Base-by-base conservation (phyloP, 2,888 invertebrate species). In the Poecilus cupreus region DNA sequence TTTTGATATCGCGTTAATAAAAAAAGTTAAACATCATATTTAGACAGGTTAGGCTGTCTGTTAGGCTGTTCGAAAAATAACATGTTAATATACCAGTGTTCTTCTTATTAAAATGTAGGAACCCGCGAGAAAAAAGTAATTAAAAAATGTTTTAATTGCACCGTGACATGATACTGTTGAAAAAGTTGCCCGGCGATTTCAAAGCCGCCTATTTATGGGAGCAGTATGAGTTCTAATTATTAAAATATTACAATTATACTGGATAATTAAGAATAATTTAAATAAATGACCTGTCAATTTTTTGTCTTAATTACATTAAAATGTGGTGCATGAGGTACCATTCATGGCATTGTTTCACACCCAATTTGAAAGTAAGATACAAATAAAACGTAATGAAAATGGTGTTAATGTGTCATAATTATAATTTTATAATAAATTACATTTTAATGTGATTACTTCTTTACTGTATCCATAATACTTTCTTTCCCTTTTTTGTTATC, bases 401-500 rank as follows among this genome's bases (percentile, higher is more conserved):
- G 22, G 60, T 68, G 64, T 68, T 32, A 68, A 60, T 26, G 26
- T 60, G 60, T 60, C 60, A 60, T 26, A 60, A 60, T 32, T 51
- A 51, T 18, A 3, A 51, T 18, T 51, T 51, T 37, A 37, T 16
- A 68, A 68, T 37, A 68, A 68, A 68, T 68, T 16, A 37, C 16
- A 11, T 68, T 68, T 68, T 68, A 37, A 68, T 68, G 64, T 32
- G 13, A 37, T 68, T 68, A 37, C 37, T 16, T 68, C 13, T 32
- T 16, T 18, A n/a, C 8, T 18, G 16, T 51, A 32, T 13, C 10
- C 11, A 68, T 68, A 10, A 13, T 3, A 51, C 64, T 68, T 68
- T 68, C 64, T 68, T 68, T 60, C 37, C 64, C 64, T 11, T 68
- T 68, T 68, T 39, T 68, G 64, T n/a, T n/a, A n/a, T n/a, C n/a